Percentiles rank a stretch among this genome's conserved stretches.
Evolutionary conservation across 2,888 invertebrate genomes (phyloP).

Genomic region (Drosophila percnosoma): DNA sequence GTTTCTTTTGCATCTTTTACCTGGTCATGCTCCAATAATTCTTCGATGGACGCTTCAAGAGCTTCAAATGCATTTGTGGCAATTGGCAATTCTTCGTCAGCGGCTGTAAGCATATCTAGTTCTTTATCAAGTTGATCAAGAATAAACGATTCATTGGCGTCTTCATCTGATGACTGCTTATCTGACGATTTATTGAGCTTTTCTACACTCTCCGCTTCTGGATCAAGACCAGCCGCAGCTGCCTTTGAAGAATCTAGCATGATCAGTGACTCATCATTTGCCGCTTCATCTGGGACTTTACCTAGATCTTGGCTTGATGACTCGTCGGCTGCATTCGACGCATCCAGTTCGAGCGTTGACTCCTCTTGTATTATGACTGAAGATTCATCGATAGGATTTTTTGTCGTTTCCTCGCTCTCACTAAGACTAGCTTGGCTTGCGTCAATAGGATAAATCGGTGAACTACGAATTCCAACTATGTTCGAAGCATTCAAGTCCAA

Average conservation of each 20-base stretch:
- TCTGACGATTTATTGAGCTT: neutral
- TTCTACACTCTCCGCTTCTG: neutral
- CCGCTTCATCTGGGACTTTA: neutral
- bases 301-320: neutral
- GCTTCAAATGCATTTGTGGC: neutral
- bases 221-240: neutral
- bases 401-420: neutral
- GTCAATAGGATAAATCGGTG: constrained; percentile 21
- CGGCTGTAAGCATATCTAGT: neutral
- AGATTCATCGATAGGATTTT: neutral
- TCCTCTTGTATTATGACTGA: neutral
- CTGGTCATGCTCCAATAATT: neutral
- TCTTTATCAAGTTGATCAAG: neutral
- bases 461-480: constrained; percentile 4
- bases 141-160: neutral
- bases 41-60: constrained; percentile 1
- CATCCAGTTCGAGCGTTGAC: constrained; percentile 10
- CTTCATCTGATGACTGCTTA: no score
- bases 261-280: neutral
- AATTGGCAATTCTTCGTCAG: constrained; percentile 1
- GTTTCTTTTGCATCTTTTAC: neutral
- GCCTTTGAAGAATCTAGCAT: neutral
- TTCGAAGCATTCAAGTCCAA: constrained; percentile 18
- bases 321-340: neutral
- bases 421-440: neutral